phyloP scores from a whole-genome alignment of 2,888 invertebrate genomes.

The Leptarthrus brevirostris region DNA sequence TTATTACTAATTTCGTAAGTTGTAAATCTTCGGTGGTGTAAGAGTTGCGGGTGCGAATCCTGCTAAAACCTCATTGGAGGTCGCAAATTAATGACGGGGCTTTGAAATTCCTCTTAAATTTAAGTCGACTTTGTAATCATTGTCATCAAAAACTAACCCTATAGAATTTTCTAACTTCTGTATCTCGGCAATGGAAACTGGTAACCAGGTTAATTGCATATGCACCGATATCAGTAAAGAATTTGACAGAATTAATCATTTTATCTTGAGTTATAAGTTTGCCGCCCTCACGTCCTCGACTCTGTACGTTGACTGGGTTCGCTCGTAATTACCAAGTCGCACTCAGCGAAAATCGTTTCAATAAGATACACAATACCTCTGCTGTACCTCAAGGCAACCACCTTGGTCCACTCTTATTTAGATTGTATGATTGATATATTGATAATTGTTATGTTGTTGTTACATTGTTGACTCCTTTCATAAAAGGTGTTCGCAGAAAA shows the following conservation, averaged over 20 bases:
- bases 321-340: background rate
- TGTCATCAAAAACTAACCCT: too few relatives aligned
- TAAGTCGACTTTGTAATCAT: too few relatives aligned
- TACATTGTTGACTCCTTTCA: too few relatives aligned
- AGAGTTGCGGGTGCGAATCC: too few relatives aligned
- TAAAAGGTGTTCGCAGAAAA: too few relatives aligned
- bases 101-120: too few relatives aligned
- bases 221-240: background rate
- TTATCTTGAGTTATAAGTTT: background rate
- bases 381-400: background rate
- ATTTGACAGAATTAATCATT: background rate
- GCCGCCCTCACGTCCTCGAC: background rate
- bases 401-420: background rate
- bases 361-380: background rate
- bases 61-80: too few relatives aligned
- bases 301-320: background rate
- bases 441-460: too few relatives aligned
- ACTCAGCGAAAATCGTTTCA: background rate
- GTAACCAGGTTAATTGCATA: background rate
- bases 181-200: background rate
- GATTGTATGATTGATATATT: too few relatives aligned
- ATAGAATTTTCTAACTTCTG: background rate
- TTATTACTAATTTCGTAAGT: too few relatives aligned
- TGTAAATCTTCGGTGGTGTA: too few relatives aligned
- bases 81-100: too few relatives aligned